These are phyloP conservation scores for Ictalurus punctatus DNA, from an alignment of 2,113 vertebrate genomes.

Conservation along the genomic window DNA sequence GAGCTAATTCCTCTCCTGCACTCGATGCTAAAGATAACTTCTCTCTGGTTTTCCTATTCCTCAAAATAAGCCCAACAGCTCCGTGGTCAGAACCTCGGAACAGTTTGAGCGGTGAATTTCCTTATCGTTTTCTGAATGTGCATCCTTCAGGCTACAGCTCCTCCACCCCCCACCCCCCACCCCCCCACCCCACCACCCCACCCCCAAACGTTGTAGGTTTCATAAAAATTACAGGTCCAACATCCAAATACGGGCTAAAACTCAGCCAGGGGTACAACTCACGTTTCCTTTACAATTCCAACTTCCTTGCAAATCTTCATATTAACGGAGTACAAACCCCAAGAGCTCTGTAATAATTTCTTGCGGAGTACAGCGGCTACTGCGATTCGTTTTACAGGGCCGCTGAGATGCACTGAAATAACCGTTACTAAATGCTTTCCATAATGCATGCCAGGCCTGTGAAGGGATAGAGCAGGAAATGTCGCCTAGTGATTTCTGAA, in stretches of 20 bases:
- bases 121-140: not conserved
- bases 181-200: no score
- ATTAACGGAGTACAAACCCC: not conserved
- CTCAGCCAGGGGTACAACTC: slow-evolving; percentile 4
- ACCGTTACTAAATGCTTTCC: slow-evolving; percentile 25
- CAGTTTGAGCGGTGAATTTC: not conserved
- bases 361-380: not conserved
- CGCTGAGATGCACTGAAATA: slow-evolving; percentile 37
- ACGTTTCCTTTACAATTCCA: not conserved
- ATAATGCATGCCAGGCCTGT: slow-evolving; percentile 20
- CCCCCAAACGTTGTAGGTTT: not conserved
- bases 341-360: not conserved
- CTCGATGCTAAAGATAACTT: not conserved
- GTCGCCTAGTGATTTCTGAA: not conserved
- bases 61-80: not conserved
- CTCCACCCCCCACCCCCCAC: no score
- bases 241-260: not conserved
- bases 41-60: not conserved
- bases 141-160: not conserved
- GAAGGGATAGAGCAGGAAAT: not conserved
- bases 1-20: not conserved
- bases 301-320: not conserved
- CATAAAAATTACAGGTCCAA: not conserved
- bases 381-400: slow-evolving; percentile 6
- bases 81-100: not conserved